phyloP scores from a whole-genome alignment of 2,888 invertebrate genomes.

The Melanostoma scalare region DNA sequence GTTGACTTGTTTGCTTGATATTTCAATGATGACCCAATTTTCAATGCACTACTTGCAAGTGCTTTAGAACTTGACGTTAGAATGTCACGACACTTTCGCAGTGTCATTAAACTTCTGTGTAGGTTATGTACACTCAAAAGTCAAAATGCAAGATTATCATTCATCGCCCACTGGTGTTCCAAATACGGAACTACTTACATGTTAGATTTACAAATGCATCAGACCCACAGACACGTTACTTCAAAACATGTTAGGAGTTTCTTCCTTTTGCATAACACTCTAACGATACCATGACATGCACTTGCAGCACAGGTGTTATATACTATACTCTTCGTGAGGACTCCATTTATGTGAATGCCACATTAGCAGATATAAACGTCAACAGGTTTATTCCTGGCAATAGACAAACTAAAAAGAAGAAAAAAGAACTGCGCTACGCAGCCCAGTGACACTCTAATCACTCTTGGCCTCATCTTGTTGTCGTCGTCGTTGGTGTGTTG shows the following conservation, averaged over 20 bases:
- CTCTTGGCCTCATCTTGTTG: conserved; percentile 23
- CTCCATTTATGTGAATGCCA: conserved; percentile 23
- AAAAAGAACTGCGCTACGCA: conserved; percentile 1
- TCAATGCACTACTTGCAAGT: too few species aligned
- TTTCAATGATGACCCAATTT: too few species aligned
- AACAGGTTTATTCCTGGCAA: conserved; percentile 28
- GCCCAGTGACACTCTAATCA: conserved; percentile 47
- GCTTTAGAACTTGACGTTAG: background rate
- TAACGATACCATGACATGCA: background rate
- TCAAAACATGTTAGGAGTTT: conserved; percentile 19
- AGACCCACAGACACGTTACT: conserved; percentile 44
- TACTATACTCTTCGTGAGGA: conserved; percentile 24
- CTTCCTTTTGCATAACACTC: conserved; percentile 44
- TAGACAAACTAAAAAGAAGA: background rate
- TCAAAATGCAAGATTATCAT: background rate
- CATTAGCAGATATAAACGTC: conserved; percentile 18
- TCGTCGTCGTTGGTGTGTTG: background rate
- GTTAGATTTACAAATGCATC: conserved; percentile 3
- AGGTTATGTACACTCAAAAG: background rate
- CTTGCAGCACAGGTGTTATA: conserved; percentile 35
- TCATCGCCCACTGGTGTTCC: conserved; percentile 29
- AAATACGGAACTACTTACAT: conserved; percentile 36
- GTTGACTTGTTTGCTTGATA: too few species aligned
- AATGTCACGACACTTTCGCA: conserved; percentile 27
- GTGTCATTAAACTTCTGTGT: conserved; percentile 31